Base-by-base conservation (phyloP, 2,113 vertebrate species). In the Xenopus laevis region DNA sequence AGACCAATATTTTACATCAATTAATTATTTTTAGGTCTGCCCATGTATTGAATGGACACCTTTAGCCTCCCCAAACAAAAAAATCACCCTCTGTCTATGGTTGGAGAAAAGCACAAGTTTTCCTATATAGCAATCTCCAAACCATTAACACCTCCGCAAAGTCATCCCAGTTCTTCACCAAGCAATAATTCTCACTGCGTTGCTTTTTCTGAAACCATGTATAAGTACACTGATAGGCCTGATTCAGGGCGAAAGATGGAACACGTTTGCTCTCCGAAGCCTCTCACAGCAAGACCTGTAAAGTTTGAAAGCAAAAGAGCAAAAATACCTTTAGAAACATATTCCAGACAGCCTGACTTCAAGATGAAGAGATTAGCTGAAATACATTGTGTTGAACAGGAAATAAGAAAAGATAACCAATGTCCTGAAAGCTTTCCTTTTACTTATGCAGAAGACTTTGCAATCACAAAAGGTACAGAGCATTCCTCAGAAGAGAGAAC, bases 111-210 rank as follows among this genome's bases (percentile, higher is more conserved):
- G 0, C 69, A 27, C 20, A 58, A 63, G 23, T 45, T 72, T 59
- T 61, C 62, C 45, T 78, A 78, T 12, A 71, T 80, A 18, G 33
- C 77, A n/a, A 79, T 79, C 20, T 64, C 77, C 13, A 79, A 79
- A 40, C 63, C 77, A 62, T 55, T 79, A 53, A 72, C 68, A 55
- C 27, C 72, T 16, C 12, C 13, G n/a, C 44, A 11, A 13, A 10
- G 10, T 8, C 21, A 45, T 47, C 23, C 17, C 1, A 23, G 46
- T 11, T 30, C 45, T 61, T 15, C 33, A 30, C 58, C 61, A 59
- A 44, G 47, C 10, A 60, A 16, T 15, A 23, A 8, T 10, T n/a
- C 10, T 20, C 5, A 11, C 58, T 7, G 55, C 13, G 15, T 15
- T 13, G 10, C 13, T 27, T 23, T 44, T 57, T 40, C 63, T 20